Conservation (phyloP, 1,140 invertebrate species). For the Lordiphosa clarofinis region DNA sequence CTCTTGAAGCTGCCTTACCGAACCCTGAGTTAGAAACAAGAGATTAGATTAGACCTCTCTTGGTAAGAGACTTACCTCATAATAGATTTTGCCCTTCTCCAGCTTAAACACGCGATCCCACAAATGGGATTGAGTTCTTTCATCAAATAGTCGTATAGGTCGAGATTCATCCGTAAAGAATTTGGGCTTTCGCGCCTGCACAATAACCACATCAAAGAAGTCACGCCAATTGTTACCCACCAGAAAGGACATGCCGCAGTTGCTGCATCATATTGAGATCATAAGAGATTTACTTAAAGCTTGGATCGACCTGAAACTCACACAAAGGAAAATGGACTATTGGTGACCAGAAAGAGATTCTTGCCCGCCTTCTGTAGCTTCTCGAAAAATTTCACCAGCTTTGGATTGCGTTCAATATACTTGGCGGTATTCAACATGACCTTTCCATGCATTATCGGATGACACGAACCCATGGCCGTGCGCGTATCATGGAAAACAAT, state of each 20-base stretch:
- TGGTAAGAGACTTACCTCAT: conserved; percentile 85
- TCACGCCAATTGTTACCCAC: conserved; percentile 94
- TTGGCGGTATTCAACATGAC: conserved; percentile 89
- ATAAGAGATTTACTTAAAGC: neutral
- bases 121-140: conserved; percentile 87
- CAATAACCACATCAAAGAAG: conserved; percentile 96
- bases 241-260: conserved; percentile 94
- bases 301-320: conserved; percentile 82
- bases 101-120: conserved; percentile 95
- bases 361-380: conserved; percentile 87
- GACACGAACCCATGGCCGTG: conserved; percentile 92
- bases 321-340: conserved; percentile 98
- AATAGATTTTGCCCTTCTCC: conserved; percentile 94
- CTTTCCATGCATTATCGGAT: conserved; percentile 93
- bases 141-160: conserved; percentile 94
- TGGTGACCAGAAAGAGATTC: conserved; percentile 97
- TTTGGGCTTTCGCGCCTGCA: conserved; percentile 95
- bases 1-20: conserved; percentile 93
- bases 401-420: conserved; percentile 90
- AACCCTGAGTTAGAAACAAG: conserved; percentile 85
- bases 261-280: conserved; percentile 81
- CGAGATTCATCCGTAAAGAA: conserved; percentile 96
- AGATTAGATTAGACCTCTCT: no score
- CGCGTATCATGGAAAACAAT: conserved; percentile 97
- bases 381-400: conserved; percentile 88